Evolutionary conservation across 2,888 invertebrate species (phyloP).

Genomic region (Platycheirus albimanus): DNA sequence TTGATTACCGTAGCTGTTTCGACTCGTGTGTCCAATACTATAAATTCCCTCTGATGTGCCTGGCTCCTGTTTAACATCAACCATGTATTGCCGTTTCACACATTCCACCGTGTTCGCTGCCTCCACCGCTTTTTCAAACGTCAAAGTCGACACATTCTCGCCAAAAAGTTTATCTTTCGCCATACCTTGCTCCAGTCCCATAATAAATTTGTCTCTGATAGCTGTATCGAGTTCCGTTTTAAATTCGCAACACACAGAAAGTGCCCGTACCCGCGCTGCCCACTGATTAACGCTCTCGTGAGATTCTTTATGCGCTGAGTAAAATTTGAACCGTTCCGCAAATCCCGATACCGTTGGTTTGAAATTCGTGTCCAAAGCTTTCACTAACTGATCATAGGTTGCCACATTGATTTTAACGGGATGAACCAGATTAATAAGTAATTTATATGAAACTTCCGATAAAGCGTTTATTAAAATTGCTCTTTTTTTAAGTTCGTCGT

Average conservation of each 20-base stretch:
- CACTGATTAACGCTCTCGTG: neutral
- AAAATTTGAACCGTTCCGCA: conserved; percentile 1
- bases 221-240: conserved; percentile 8
- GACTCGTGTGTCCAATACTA: neutral
- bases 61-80: neutral
- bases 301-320: conserved; percentile 4
- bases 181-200: neutral
- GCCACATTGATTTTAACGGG: neutral
- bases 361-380: neutral
- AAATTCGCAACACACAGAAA: conserved; percentile 4
- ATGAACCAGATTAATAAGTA: too few relatives aligned
- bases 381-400: neutral
- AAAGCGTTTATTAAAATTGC: too few relatives aligned
- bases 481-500: too few relatives aligned
- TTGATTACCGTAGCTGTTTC: neutral
- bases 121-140: neutral
- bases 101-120: conserved; percentile 1
- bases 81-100: neutral
- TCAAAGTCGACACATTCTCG: conserved; percentile 5
- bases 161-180: neutral
- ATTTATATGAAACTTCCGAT: too few relatives aligned
- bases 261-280: conserved; percentile 2
- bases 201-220: conserved; percentile 4
- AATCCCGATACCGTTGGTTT: too few relatives aligned
- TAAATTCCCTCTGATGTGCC: neutral